Evolutionary conservation across 2,797 vertebrate genomes (phyloP), one percentile per base, ranked within the genome.

Genomic region (Rhabdophis nuchalis): DNA sequence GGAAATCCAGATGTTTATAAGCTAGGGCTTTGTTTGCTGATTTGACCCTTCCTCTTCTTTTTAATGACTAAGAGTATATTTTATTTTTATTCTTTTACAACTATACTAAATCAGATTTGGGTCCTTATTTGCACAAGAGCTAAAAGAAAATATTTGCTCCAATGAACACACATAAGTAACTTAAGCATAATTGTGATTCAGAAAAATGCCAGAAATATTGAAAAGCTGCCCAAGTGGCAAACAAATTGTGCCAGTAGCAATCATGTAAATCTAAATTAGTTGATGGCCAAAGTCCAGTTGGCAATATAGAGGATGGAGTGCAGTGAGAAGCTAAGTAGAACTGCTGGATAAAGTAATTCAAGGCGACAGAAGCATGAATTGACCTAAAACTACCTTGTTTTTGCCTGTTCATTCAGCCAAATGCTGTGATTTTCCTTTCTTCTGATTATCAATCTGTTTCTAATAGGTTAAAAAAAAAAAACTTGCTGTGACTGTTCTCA

Each of bases 381-480:
- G 92, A 96, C 90, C 92, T 95, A 92, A 92, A 94, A 92, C 92
- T 36, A 95, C 60, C 90, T 92, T 91, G n/a, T 95, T 94, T 93
- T 61, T 61, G n/a, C 87, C 4, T 77, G 25, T 91, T 96, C 91
- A 90, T 72, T 68, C 32, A 93, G 88, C 92, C 86, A 94, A 94
- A 93, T 90, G 20, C 25, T 92, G 4, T 93, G 25, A 87, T 95
- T 96, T 94, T 46, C 50, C 85, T 92, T 50, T 92, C 54, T 25
- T 91, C 56, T 90, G 86, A 10, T 90, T 95, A 46, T 57, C 14
- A 11, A 60, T 1, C 32, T 95, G 64, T 82, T 58, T 86, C 4
- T 5, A 94, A 56, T 27, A 90, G 36, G 2, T 53, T 93, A 3
- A 6, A 41, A 41, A 82, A 41, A 82, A 50, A 82, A 88, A 93